These are phyloP conservation scores for Semotilus atromaculatus DNA, from an alignment of 2,797 vertebrate genomes.

Conservation along the genomic window DNA sequence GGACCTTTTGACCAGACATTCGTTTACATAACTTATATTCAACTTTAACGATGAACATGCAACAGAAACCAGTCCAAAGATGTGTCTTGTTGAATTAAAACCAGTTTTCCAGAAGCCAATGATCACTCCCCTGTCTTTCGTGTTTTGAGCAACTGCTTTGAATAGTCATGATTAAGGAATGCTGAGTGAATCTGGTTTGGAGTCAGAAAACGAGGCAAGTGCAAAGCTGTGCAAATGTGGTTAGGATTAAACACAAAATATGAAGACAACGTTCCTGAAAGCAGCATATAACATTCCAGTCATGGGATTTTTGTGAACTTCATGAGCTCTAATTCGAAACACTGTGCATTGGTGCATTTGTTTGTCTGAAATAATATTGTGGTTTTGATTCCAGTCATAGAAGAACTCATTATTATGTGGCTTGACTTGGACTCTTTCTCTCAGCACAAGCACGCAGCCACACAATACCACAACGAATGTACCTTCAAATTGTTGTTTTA, in stretches of 20 bases:
- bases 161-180: background rate
- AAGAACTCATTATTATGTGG: background rate
- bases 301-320: background rate
- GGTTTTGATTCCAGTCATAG: background rate
- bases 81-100: background rate
- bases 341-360: background rate
- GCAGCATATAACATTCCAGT: background rate
- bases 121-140: background rate
- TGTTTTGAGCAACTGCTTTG: background rate
- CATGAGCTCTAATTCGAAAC: background rate
- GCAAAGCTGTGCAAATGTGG: background rate
- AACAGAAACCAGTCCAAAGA: background rate
- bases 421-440: background rate
- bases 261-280: background rate
- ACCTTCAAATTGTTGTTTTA: background rate
- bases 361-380: background rate
- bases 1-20: background rate
- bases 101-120: background rate
- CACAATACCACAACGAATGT: background rate
- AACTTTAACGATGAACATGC: background rate
- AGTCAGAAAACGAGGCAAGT: background rate
- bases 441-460: background rate
- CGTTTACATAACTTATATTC: background rate
- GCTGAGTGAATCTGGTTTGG: background rate
- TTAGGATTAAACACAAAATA: background rate